Evolutionary conservation across 1,140 invertebrate species (phyloP).

Genomic region (Phenacoccus solenopsis): DNA sequence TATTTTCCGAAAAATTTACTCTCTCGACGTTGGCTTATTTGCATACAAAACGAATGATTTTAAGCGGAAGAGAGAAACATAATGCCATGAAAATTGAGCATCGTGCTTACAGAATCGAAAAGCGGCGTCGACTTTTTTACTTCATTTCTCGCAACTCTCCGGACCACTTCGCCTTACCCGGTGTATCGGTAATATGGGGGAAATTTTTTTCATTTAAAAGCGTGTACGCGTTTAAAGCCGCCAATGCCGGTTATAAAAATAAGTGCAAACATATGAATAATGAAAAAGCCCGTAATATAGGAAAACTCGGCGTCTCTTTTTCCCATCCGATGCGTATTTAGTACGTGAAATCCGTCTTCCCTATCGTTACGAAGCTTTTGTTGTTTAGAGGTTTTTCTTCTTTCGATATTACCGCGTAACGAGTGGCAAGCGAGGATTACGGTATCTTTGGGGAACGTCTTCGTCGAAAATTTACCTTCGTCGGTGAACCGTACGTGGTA

Average conservation of each 20-base stretch:
- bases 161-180: no score
- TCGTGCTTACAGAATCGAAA: slow-evolving; percentile 8
- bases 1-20: no score
- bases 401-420: no score
- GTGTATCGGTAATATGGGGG: neutral
- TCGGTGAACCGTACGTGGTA: no score
- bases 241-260: neutral
- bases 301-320: neutral
- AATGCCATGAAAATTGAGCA: slow-evolving; percentile 17
- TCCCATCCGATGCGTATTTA: no score
- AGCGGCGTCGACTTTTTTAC: neutral
- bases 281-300: slow-evolving; percentile 7
- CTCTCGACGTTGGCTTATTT: neutral
- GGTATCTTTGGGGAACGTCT: no score
- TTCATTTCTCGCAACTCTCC: neutral
- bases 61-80: slow-evolving; percentile 16
- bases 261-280: slow-evolving; percentile 18
- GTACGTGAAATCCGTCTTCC: no score
- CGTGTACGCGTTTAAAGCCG: neutral
- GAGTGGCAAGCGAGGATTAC: no score
- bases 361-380: no score
- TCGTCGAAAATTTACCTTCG: no score
- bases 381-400: no score
- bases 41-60: slow-evolving; percentile 13
- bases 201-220: slow-evolving; percentile 6